These are phyloP conservation scores for Tarsius wallacei DNA, from an alignment of 2,797 vertebrate genomes.

Conservation along the genomic window DNA sequence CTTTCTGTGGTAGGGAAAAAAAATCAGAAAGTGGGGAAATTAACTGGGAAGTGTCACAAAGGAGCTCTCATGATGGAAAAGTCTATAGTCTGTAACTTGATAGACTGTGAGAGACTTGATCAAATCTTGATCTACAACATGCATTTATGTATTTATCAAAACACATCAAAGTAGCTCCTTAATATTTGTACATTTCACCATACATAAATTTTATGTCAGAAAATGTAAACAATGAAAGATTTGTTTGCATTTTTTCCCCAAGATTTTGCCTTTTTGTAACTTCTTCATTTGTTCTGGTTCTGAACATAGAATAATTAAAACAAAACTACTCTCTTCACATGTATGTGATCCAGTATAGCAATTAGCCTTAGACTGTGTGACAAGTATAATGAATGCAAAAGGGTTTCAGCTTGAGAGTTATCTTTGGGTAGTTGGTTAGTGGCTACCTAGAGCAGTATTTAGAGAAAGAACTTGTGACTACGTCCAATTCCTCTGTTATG, in stretches of 20 bases:
- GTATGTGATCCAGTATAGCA: neutral
- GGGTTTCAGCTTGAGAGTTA: neutral
- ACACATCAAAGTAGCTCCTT: neutral
- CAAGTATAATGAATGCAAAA: neutral
- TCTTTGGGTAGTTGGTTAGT: neutral
- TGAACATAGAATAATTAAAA: neutral
- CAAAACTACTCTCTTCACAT: neutral
- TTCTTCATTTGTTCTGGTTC: conserved; percentile 17
- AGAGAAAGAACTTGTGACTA: neutral
- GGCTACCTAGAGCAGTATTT: neutral
- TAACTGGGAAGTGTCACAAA: neutral
- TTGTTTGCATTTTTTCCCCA: neutral
- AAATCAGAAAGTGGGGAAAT: neutral
- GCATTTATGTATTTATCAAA: conserved; percentile 2
- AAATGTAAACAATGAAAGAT: neutral
- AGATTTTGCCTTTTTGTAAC: neutral
- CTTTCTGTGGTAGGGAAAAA: neutral
- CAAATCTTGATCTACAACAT: too few relatives aligned
- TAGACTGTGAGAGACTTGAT: neutral
- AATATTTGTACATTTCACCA: neutral
- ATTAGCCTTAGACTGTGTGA: neutral
- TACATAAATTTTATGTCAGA: neutral
- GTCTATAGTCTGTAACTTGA: neutral
- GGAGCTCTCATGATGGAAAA: neutral
- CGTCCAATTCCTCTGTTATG: neutral